These are phyloP conservation scores for Myotis pilosus DNA, from an alignment of 2,797 vertebrate species.

Conservation along the genomic window DNA sequence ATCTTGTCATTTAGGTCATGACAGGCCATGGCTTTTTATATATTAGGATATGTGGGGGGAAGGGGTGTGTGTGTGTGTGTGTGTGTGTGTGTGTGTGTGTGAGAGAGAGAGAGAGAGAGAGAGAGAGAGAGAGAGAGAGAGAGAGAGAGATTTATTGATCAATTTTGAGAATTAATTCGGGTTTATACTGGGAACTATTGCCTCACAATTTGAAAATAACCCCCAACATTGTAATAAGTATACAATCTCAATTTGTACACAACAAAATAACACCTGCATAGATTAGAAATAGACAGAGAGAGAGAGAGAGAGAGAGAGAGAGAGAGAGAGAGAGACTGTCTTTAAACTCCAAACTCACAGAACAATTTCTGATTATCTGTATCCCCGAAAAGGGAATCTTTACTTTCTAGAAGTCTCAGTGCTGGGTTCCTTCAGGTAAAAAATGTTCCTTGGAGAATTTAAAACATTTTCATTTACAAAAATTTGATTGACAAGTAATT, in stretches of 20 bases:
- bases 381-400: neutral
- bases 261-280: neutral
- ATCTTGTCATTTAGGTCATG: too few species aligned
- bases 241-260: neutral
- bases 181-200: neutral
- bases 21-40: too few species aligned
- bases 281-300: neutral
- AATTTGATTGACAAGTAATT: constrained; percentile 21
- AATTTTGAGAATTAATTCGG: neutral
- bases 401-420: neutral
- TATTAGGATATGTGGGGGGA: neutral
- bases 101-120: neutral
- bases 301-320: neutral
- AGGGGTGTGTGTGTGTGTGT: neutral
- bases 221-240: neutral
- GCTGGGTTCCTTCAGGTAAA: constrained; percentile 20
- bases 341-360: constrained; percentile 37
- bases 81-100: neutral
- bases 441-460: constrained; percentile 19
- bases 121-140: neutral
- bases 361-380: constrained; percentile 1
- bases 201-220: constrained; percentile 47
- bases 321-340: neutral
- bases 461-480: constrained; percentile 54
- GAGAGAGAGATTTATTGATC: neutral